phyloP scores from a whole-genome alignment of 2,888 invertebrate genomes.

The Lepidochrysops patricia region DNA sequence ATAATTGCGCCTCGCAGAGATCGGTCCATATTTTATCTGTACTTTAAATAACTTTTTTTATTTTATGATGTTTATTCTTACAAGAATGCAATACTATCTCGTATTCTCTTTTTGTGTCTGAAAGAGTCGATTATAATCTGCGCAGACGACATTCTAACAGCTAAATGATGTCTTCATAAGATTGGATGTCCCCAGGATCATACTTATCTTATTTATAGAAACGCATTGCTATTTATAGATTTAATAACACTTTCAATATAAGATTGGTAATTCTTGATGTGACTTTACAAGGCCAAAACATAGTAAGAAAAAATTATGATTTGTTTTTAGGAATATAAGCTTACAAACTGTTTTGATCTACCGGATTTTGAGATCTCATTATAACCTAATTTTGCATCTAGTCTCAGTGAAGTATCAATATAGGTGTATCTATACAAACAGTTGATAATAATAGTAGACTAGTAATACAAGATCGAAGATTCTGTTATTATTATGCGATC shows the following conservation, averaged over 20 bases:
- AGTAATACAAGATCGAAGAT: too few relatives aligned
- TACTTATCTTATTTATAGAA: not conserved
- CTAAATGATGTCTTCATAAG: slow-evolving; percentile 7
- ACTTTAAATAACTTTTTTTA: slow-evolving; percentile 9
- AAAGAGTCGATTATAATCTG: not conserved
- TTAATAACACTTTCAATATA: not conserved
- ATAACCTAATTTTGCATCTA: too few relatives aligned
- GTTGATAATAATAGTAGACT: too few relatives aligned
- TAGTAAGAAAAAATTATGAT: too few relatives aligned
- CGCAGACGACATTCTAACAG: slow-evolving; percentile 1
- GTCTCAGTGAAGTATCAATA: too few relatives aligned
- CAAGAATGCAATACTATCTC: slow-evolving; percentile 10
- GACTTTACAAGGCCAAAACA: not conserved
- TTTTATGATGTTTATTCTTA: slow-evolving; percentile 9
- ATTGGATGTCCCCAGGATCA: not conserved
- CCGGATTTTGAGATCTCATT: too few relatives aligned
- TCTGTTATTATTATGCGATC: too few relatives aligned
- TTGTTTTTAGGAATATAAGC: too few relatives aligned
- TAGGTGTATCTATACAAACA: too few relatives aligned
- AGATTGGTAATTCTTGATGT: not conserved
- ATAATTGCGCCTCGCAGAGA: not conserved
- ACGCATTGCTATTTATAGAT: not conserved
- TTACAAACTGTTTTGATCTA: too few relatives aligned
- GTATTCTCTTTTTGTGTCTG: slow-evolving; percentile 10
- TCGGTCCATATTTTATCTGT: not conserved